Evolutionary conservation across 2,888 invertebrate genomes (phyloP).

Genomic region (Hypercompe scribonia): DNA sequence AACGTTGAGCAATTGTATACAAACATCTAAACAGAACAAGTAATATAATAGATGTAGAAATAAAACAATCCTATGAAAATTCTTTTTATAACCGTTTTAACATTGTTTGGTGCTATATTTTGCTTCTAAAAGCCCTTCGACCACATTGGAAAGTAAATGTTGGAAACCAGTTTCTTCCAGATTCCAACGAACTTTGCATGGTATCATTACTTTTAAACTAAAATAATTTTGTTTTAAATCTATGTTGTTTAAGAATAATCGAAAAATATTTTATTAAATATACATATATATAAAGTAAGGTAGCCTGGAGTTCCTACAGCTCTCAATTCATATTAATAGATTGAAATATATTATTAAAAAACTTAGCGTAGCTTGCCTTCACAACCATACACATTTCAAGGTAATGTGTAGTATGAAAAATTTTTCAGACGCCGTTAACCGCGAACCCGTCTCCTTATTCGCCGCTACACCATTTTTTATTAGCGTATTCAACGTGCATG

Average conservation of each 20-base stretch:
- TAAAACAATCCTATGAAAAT: not conserved
- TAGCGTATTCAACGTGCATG: constrained; percentile 39
- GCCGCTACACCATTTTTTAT: constrained; percentile 41
- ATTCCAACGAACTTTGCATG: not conserved
- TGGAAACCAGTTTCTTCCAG: too few species aligned
- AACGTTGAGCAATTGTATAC: not conserved
- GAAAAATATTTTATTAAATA: not conserved
- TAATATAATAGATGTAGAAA: not conserved
- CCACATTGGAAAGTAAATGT: too few species aligned
- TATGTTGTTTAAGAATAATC: not conserved
- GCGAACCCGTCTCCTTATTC: constrained; percentile 39
- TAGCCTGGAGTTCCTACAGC: not conserved
- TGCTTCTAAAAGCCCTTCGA: not conserved
- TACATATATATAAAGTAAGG: not conserved
- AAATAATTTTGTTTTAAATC: too few species aligned
- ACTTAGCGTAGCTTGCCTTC: not conserved
- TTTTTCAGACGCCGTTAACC: constrained; percentile 29
- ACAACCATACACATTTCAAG: constrained; percentile 1
- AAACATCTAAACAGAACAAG: not conserved
- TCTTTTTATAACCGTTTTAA: not conserved
- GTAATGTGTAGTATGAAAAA: constrained; percentile 25
- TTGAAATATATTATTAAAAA: not conserved
- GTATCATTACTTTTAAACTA: not conserved
- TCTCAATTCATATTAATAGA: not conserved
- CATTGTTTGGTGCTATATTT: not conserved